These are phyloP conservation scores for Biston stratarius DNA, from an alignment of 2,888 invertebrate species.

Conservation along the genomic window DNA sequence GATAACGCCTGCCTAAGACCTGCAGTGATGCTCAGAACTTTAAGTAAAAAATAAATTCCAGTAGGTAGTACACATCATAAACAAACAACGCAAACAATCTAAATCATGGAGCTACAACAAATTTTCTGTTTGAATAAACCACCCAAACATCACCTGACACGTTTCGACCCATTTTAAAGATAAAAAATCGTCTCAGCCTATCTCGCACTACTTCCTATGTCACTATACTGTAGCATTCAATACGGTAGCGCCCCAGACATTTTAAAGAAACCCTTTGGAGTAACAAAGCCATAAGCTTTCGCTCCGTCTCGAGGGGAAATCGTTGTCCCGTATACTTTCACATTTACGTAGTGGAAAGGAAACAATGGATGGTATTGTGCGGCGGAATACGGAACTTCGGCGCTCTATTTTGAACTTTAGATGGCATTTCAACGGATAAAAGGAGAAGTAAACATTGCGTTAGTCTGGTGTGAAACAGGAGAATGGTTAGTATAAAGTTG, in stretches of 20 bases:
- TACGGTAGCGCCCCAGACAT: constrained; percentile 29
- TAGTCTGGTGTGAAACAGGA: constrained; percentile 19
- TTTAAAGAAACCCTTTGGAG: constrained; percentile 36
- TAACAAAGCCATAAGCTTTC: constrained; percentile 39
- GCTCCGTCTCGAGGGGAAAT: constrained; percentile 42
- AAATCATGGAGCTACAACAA: not conserved
- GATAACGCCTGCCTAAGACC: too few relatives aligned
- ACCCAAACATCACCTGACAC: not conserved
- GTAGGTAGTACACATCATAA: too few relatives aligned
- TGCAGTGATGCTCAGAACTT: too few relatives aligned
- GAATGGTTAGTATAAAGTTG: not conserved
- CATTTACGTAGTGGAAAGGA: constrained; percentile 48
- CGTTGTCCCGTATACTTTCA: constrained; percentile 47
- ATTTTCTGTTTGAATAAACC: not conserved
- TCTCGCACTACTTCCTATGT: constrained; percentile 31
- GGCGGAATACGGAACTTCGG: constrained; percentile 28
- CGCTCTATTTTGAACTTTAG: constrained; percentile 33
- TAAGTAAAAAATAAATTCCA: too few relatives aligned
- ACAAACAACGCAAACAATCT: too few relatives aligned
- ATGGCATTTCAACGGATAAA: constrained; percentile 31
- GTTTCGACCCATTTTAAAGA: constrained; percentile 16
- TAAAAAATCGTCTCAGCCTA: constrained; percentile 28
- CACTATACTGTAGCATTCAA: constrained; percentile 21
- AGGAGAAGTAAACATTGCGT: constrained; percentile 25
- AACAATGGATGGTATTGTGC: constrained; percentile 43